These are phyloP conservation scores for Norana najaformis DNA, from an alignment of 2,888 invertebrate species.

Conservation along the genomic window DNA sequence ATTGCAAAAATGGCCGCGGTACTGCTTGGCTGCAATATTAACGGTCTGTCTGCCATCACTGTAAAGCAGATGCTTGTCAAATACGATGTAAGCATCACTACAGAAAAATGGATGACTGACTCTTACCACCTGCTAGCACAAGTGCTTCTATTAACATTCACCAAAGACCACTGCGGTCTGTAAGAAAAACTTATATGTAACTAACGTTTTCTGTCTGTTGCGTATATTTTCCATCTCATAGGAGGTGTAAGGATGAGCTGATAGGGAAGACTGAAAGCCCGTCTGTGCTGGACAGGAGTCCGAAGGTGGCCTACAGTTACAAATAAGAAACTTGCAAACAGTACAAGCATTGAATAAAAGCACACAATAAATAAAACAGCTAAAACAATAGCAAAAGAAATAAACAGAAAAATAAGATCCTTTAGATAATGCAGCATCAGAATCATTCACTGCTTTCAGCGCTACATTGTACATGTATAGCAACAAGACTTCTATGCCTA, in stretches of 20 bases:
- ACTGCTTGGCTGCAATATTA: too few relatives aligned
- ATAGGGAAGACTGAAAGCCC: not conserved
- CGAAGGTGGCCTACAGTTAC: not conserved
- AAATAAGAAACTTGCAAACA: not conserved
- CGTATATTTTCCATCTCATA: conserved; percentile 23
- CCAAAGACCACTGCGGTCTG: not conserved
- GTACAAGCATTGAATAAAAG: not conserved
- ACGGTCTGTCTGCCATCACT: not conserved
- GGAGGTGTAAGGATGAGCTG: not conserved
- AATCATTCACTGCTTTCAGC: not conserved
- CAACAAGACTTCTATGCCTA: too few relatives aligned
- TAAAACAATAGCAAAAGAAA: not conserved
- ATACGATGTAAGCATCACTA: not conserved
- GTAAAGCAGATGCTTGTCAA: not conserved
- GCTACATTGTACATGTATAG: too few relatives aligned
- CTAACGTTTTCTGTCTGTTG: conserved; percentile 22
- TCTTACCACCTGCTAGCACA: not conserved
- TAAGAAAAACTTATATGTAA: not conserved
- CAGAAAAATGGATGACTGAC: not conserved
- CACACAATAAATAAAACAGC: not conserved
- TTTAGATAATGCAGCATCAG: not conserved
- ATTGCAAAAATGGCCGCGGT: too few relatives aligned
- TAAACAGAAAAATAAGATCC: not conserved
- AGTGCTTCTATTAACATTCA: not conserved
- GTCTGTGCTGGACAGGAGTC: conserved; percentile 4